Conservation (phyloP, 1,140 invertebrate genomes). For the Chironomus striatipennis region DNA sequence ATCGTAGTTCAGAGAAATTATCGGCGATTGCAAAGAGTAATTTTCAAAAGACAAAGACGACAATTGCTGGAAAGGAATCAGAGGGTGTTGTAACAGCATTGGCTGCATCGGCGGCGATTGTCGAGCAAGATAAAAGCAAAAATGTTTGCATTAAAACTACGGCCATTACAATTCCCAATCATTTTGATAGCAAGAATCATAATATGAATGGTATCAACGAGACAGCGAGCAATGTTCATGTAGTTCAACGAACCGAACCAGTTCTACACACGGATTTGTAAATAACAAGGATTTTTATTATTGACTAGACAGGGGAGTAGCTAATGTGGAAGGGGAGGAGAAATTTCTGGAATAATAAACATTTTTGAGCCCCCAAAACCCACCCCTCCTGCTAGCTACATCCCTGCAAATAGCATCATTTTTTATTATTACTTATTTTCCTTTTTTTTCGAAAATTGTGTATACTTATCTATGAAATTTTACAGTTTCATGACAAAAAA, state of each 20-base stretch:
- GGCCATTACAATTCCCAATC: background rate
- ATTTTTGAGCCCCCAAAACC: background rate
- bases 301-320: background rate
- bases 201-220: background rate
- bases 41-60: background rate
- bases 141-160: background rate
- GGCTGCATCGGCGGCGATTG: background rate
- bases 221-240: background rate
- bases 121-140: background rate
- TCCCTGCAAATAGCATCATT: too few species aligned
- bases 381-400: too few species aligned
- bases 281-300: background rate
- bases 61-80: background rate
- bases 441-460: too few species aligned
- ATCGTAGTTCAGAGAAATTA: conserved; percentile 28
- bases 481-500: too few species aligned
- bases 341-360: background rate
- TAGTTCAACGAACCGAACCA: background rate
- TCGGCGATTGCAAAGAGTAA: conserved; percentile 21
- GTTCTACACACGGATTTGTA: conserved; percentile 21
- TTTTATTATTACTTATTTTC: too few species aligned
- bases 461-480: too few species aligned
- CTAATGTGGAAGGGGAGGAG: too few species aligned
- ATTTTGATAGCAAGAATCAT: background rate
- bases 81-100: background rate